Percentiles rank a stretch among this genome's conserved stretches.
These are phyloP conservation scores for Drosophila kohkoa DNA, from an alignment of 1,140 invertebrate genomes.

Conservation along the genomic window DNA sequence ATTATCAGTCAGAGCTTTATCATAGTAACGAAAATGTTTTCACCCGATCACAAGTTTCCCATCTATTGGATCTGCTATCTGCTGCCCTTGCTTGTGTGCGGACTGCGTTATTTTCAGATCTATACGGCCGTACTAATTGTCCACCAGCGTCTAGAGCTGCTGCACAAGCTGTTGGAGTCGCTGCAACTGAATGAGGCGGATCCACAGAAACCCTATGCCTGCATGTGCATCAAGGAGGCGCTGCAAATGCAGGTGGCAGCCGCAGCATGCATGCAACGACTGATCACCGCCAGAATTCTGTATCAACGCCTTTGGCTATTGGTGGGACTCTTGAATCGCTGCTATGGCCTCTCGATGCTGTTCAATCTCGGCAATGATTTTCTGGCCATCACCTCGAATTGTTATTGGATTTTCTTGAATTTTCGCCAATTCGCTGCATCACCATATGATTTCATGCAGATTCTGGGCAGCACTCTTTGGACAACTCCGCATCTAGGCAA, in stretches of 20 bases:
- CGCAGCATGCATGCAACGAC: slow-evolving; percentile 43
- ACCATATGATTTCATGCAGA: slow-evolving; percentile 62
- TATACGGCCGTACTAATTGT: slow-evolving; percentile 63
- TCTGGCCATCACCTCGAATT: slow-evolving; percentile 78
- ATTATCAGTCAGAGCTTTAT: slow-evolving; percentile 61
- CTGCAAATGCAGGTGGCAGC: slow-evolving; percentile 2
- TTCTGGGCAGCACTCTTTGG: slow-evolving; percentile 69
- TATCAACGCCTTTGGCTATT: slow-evolving; percentile 74
- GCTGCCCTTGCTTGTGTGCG: slow-evolving; percentile 69
- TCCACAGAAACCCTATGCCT: neutral
- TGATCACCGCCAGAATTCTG: slow-evolving; percentile 59
- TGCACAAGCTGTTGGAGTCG: slow-evolving; percentile 46
- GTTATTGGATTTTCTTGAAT: slow-evolving; percentile 81
- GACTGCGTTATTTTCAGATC: slow-evolving; percentile 77
- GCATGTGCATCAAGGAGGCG: slow-evolving; percentile 14
- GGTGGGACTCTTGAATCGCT: slow-evolving; percentile 56
- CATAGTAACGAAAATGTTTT: slow-evolving; percentile 54
- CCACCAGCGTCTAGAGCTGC: slow-evolving; percentile 55
- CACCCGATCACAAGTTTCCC: slow-evolving; percentile 33
- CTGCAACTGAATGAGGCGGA: slow-evolving; percentile 42
- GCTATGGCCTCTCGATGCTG: slow-evolving; percentile 74
- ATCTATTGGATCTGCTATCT: slow-evolving; percentile 74
- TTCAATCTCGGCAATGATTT: slow-evolving; percentile 79
- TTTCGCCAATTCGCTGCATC: slow-evolving; percentile 66
- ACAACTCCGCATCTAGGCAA: slow-evolving; percentile 72